Base-by-base conservation (phyloP, 1,140 invertebrate species). In the Dendroctonus ponderosae region DNA sequence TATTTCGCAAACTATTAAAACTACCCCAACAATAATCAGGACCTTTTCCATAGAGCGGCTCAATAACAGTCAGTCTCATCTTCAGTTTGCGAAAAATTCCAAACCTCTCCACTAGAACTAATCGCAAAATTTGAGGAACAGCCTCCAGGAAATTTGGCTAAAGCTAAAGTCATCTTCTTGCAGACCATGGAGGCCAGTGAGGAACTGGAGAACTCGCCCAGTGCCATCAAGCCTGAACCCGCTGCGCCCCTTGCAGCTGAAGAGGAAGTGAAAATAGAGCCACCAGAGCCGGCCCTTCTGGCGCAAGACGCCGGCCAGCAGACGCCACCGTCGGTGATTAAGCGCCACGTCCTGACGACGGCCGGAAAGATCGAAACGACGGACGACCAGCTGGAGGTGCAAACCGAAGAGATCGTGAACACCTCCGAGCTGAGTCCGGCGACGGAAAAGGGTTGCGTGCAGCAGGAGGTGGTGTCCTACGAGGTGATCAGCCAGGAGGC, bases 391-490 rank as follows among this genome's bases (percentile, higher is more conserved):
- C 54, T 58, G 44, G 72, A 73, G 57, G 64, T 67, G 3, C 56
- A 66, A 8, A 58, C 43, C 9, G 72, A 74, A 70, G 72, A 74
- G 51, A 46, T 70, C 9, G 71, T 74, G 5, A 70, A 71, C 8
- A 73, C 68, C 8, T 66, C 70, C 6, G 68, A 71, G 52, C 15
- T 69, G 44, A 64, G 52, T 14, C 53, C 68, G 15, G 44, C 8
- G 64, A 70, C 0, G 62, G 67, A 0, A 59, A 67, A 8, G 66
- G 71, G 38, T 58, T 9, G 3, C 46, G 49, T 7, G 48, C 48
- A 6, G 52, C 59, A 9, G 64, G 60, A 57, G 12, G 51, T 58
- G 14, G 65, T 68, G 6, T 39, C 48, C 6, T 54, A 54, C 9
- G 52, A 68, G 37, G 15, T 53, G 26, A 51, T 56, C 7, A 56